Conservation (phyloP, 2,113 vertebrate species). For the rat (Rattus norvegicus) region DNA sequence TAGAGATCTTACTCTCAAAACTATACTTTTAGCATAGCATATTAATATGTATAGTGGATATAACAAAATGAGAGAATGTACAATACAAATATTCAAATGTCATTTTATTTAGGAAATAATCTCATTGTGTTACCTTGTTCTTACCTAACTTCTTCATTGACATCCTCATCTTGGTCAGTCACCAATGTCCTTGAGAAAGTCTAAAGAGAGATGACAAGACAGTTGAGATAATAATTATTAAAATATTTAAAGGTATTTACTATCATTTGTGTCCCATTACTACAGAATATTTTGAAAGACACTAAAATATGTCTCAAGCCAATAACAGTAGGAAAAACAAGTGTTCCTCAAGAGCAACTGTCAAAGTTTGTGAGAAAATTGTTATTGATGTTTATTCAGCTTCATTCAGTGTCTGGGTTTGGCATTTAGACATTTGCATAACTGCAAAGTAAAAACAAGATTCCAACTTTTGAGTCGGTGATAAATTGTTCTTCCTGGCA, state of each 20-base stretch:
- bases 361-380: conserved; percentile 73
- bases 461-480: conserved; percentile 1
- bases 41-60: conserved; percentile 13
- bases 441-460: conserved; percentile 49
- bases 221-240: conserved; percentile 15
- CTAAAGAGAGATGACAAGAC: conserved; percentile 12
- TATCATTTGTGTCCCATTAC: conserved; percentile 66
- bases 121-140: background rate
- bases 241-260: conserved; percentile 59
- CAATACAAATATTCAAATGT: background rate
- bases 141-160: background rate
- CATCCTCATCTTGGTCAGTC: background rate
- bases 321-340: conserved; percentile 76
- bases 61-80: background rate
- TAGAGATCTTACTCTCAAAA: background rate
- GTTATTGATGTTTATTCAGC: conserved; percentile 70
- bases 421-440: conserved; percentile 45
- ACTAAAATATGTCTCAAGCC: conserved; percentile 47
- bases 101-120: conserved; percentile 22
- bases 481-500: conserved; percentile 23
- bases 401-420: conserved; percentile 62
- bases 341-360: conserved; percentile 71
- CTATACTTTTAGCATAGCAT: background rate
- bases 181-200: background rate
- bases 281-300: conserved; percentile 67